These are phyloP conservation scores for Drosophila athabasca DNA, from an alignment of 1,140 invertebrate genomes.

Conservation along the genomic window DNA sequence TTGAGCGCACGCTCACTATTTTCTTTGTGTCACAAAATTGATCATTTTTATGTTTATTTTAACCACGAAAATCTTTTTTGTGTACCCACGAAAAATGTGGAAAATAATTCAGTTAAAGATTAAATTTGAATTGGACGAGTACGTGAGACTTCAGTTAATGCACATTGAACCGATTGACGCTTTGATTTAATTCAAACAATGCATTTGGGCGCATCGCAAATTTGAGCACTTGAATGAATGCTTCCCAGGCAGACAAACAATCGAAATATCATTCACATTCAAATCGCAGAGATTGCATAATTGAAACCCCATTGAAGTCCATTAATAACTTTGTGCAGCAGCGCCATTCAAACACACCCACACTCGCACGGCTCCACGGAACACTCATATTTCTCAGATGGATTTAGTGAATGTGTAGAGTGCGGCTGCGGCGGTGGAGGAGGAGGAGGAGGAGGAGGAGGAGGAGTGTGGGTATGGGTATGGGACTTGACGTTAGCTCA, in stretches of 20 bases:
- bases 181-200: slow-evolving; percentile 48
- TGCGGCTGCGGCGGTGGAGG: neutral
- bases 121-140: neutral
- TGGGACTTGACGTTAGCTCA: slow-evolving; percentile 73
- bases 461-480: neutral
- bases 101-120: no score
- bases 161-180: slow-evolving; percentile 17
- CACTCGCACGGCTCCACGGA: neutral
- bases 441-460: no score
- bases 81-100: no score
- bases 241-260: slow-evolving; percentile 55
- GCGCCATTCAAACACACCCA: slow-evolving; percentile 58
- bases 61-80: no score
- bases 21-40: no score
- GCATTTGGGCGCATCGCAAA: slow-evolving; percentile 19
- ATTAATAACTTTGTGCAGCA: slow-evolving; percentile 79
- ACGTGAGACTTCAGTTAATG: slow-evolving; percentile 14
- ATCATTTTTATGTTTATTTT: no score
- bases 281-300: slow-evolving; percentile 80
- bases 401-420: slow-evolving; percentile 2
- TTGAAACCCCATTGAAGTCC: slow-evolving; percentile 80
- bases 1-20: no score
- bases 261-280: slow-evolving; percentile 80
- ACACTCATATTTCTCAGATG: slow-evolving; percentile 41
- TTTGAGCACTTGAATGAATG: slow-evolving; percentile 19